Evolutionary conservation across 1,140 invertebrate species (phyloP).

Genomic region (Nylanderia fulva): DNA sequence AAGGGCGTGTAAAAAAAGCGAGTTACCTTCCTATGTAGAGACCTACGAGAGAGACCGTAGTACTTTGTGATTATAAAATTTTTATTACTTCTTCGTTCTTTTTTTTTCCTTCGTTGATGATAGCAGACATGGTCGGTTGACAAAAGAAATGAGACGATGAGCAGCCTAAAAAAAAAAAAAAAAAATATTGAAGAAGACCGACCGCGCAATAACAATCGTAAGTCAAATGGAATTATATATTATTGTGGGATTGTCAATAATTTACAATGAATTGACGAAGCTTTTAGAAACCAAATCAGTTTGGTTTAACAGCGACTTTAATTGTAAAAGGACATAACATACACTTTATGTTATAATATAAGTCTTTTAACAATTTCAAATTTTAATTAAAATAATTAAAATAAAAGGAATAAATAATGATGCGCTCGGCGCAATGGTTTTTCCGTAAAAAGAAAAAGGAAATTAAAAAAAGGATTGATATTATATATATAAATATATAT

Average conservation of each 20-base stretch:
- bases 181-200: not conserved
- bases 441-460: not conserved
- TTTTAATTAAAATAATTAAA: slow-evolving; percentile 48
- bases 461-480: slow-evolving; percentile 1
- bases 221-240: not conserved
- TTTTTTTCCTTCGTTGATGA: slow-evolving; percentile 44
- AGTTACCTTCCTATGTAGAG: slow-evolving; percentile 36
- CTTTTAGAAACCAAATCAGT: not conserved
- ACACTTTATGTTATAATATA: slow-evolving; percentile 31
- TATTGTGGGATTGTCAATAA: not conserved
- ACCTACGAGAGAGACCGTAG: slow-evolving; percentile 56
- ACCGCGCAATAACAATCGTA: not conserved
- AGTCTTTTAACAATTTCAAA: slow-evolving; percentile 45
- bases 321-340: slow-evolving; percentile 11
- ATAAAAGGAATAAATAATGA: not conserved
- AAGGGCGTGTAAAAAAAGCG: slow-evolving; percentile 16
- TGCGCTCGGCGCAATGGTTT: slow-evolving; percentile 15
- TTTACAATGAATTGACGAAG: not conserved
- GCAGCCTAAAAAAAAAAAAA: slow-evolving; percentile 8
- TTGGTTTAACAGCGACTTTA: not conserved
- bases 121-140: slow-evolving; percentile 26
- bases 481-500: no score
- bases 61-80: slow-evolving; percentile 26
- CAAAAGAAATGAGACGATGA: not conserved
- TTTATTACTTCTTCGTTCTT: slow-evolving; percentile 70